These are phyloP conservation scores for Peromyscus melanophrys DNA, from an alignment of 2,797 vertebrate species.

Conservation along the genomic window DNA sequence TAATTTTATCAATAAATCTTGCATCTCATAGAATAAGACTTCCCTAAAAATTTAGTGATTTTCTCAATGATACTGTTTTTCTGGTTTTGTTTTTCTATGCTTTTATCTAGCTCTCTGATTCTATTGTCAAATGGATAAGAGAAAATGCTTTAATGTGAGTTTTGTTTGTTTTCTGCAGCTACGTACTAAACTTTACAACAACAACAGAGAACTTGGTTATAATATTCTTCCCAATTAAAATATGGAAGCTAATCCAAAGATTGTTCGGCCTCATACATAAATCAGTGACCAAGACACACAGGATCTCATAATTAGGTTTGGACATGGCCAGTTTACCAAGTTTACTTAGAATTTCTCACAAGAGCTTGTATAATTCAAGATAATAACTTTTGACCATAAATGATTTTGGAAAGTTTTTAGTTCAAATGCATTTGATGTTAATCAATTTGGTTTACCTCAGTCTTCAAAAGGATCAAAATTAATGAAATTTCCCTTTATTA, in stretches of 20 bases:
- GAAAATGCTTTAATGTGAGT: not conserved
- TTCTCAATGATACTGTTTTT: not conserved
- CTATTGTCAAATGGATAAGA: not conserved
- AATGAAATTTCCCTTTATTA: slow-evolving; percentile 23
- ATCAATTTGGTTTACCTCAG: not conserved
- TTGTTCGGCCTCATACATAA: slow-evolving; percentile 3
- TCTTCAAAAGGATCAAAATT: slow-evolving; percentile 14
- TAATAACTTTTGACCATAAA: not conserved
- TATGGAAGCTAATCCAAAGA: slow-evolving; percentile 30
- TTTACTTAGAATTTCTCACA: not conserved
- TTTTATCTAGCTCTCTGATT: not conserved
- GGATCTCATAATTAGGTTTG: not conserved
- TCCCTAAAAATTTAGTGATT: not conserved
- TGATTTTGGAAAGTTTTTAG: slow-evolving; percentile 30
- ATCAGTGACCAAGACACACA: not conserved
- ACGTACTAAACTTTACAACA: not conserved
- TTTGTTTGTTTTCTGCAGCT: slow-evolving; percentile 12
- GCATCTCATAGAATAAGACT: not conserved
- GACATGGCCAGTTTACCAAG: not conserved
- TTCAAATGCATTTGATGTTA: slow-evolving; percentile 15
- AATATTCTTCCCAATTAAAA: not conserved
- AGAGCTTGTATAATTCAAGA: slow-evolving; percentile 3
- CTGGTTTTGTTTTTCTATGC: not conserved
- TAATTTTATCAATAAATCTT: not conserved
- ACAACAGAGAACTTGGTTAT: not conserved